Evolutionary conservation across 1,140 invertebrate species (phyloP).

Genomic region (Maconellicoccus hirsutus): DNA sequence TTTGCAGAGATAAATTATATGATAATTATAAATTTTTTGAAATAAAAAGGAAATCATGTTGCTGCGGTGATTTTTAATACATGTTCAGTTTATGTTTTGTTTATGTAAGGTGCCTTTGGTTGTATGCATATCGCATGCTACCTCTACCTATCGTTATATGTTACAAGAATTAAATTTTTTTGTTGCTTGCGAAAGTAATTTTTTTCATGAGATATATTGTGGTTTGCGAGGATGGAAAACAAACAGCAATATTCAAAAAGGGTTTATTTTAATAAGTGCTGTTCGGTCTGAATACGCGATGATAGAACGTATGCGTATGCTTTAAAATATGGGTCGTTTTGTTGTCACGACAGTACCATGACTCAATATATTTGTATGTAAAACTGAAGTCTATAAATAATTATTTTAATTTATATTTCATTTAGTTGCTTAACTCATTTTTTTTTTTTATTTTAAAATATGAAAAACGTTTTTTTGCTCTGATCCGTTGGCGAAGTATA

Average conservation of each 20-base stretch:
- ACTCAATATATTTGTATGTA: neutral
- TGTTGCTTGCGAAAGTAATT: neutral
- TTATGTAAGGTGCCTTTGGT: no score
- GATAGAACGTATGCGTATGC: neutral
- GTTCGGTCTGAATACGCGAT: neutral
- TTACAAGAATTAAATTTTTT: no score
- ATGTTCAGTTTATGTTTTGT: no score
- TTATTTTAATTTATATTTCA: neutral
- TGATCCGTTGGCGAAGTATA: no score
- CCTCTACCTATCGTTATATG: no score
- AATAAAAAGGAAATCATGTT: no score
- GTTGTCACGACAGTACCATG: neutral
- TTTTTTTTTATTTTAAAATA: no score
- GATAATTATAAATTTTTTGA: no score
- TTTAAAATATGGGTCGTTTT: neutral
- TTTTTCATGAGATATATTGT: neutral
- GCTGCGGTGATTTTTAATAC: no score
- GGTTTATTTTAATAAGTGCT: neutral
- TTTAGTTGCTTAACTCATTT: neutral
- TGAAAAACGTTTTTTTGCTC: no score
- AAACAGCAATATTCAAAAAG: neutral
- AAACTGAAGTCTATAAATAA: neutral
- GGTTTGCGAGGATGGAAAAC: neutral
- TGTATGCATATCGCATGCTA: no score
- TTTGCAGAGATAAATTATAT: no score